phyloP scores from a whole-genome alignment of 2,797 vertebrate species.

The Sciurus vulgaris region DNA sequence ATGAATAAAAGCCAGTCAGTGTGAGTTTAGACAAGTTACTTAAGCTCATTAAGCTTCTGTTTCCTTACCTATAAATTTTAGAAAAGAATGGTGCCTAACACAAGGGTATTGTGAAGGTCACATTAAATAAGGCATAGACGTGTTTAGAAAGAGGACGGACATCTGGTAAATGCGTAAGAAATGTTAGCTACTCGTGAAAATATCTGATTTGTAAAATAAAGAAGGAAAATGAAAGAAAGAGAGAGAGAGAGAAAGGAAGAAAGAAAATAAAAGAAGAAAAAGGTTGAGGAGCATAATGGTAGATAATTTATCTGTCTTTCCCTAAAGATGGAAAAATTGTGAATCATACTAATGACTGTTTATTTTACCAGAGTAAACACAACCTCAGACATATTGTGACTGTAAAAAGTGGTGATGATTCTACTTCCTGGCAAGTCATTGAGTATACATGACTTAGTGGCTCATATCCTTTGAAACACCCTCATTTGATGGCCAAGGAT shows the following conservation, averaged over 20 bases:
- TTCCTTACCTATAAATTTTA: constrained; percentile 44
- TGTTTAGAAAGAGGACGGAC: not conserved
- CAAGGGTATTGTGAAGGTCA: not conserved
- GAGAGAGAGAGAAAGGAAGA: not conserved
- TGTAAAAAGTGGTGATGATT: constrained; percentile 67
- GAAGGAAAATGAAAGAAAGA: not conserved
- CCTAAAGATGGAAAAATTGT: constrained; percentile 58
- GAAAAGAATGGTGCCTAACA: constrained; percentile 24
- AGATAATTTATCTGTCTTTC: constrained; percentile 64
- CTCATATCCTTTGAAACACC: constrained; percentile 47
- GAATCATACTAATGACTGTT: constrained; percentile 74
- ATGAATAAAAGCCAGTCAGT: not conserved
- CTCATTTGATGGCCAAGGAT: constrained; percentile 45
- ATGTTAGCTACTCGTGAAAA: constrained; percentile 46
- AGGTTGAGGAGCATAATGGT: constrained; percentile 28
- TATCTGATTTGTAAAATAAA: not conserved
- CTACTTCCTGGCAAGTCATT: constrained; percentile 67
- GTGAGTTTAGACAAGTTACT: not conserved
- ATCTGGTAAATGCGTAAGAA: constrained; percentile 11
- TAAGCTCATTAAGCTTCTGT: not conserved
- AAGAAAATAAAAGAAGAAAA: not conserved
- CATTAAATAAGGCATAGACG: constrained; percentile 13
- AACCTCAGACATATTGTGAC: constrained; percentile 67
- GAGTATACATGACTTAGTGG: constrained; percentile 36
- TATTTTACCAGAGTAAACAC: constrained; percentile 75